phyloP scores from a whole-genome alignment of 2,113 vertebrate species.

The Corythoichthys intestinalis region DNA sequence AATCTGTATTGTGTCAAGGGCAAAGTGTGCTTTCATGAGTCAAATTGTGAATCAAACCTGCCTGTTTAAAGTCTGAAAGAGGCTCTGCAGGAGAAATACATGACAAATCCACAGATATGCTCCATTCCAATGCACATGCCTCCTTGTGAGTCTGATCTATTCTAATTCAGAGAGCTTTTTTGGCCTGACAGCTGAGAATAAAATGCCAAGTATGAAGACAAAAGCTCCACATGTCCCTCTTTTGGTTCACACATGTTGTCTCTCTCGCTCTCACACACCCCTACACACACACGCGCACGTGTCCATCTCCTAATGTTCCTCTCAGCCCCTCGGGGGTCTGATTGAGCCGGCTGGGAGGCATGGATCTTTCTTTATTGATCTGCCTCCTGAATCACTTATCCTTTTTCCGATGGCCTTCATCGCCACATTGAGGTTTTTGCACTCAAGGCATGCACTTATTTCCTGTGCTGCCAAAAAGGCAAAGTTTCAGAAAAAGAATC shows the following conservation, averaged over 20 bases:
- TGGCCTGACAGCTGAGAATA: conserved; percentile 39
- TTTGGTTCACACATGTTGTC: conserved; percentile 15
- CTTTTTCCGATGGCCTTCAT: conserved; percentile 70
- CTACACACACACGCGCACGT: conserved; percentile 43
- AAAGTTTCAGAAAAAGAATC: conserved; percentile 20
- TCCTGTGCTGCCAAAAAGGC: conserved; percentile 37
- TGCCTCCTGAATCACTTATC: conserved; percentile 72
- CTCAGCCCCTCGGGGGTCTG: conserved; percentile 54
- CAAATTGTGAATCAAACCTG: conserved; percentile 20
- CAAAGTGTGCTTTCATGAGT: conserved; percentile 24
- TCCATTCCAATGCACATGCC: conserved; percentile 16
- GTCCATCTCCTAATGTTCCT: conserved; percentile 61
- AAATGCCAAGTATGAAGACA: conserved; percentile 54
- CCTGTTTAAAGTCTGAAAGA: neutral
- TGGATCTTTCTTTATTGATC: conserved; percentile 70
- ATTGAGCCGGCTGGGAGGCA: conserved; percentile 69
- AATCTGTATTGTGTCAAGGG: conserved; percentile 40
- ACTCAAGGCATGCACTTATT: conserved; percentile 49
- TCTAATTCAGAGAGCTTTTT: conserved; percentile 48
- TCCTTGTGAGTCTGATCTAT: conserved; percentile 43
- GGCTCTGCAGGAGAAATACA: conserved; percentile 26
- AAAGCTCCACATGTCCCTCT: conserved; percentile 52
- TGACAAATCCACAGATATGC: conserved; percentile 20
- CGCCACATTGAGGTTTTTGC: conserved; percentile 60
- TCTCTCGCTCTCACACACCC: conserved; percentile 8